Percentiles rank a stretch among this genome's conserved stretches.
Conservation (phyloP, 2,797 vertebrate genomes). For the Spheniscus humboldti region DNA sequence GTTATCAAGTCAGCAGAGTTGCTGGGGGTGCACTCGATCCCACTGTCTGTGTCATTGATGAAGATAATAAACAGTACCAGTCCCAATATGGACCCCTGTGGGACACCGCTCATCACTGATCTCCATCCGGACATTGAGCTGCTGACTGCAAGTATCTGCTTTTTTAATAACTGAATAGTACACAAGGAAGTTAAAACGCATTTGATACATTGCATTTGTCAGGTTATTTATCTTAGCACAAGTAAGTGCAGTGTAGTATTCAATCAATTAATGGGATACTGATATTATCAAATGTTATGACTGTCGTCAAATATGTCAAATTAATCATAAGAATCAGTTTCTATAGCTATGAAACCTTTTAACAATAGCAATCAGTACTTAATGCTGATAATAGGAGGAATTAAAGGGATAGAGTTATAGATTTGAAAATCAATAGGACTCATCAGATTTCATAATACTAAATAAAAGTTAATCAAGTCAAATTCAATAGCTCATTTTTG, state of each 20-base stretch:
- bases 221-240: neutral
- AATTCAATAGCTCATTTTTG: neutral
- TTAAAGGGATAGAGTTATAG: neutral
- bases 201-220: neutral
- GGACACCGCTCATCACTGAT: neutral
- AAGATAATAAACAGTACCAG: neutral
- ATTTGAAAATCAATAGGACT: neutral
- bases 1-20: neutral
- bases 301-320: neutral
- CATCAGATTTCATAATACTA: constrained; percentile 2
- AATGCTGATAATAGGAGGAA: neutral
- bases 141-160: neutral
- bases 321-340: neutral
- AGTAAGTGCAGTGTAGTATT: neutral
- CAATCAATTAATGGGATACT: neutral
- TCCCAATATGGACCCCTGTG: neutral
- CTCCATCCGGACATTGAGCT: neutral
- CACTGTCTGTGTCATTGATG: neutral
- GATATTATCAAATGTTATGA: neutral
- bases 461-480: constrained; percentile 20
- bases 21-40: neutral
- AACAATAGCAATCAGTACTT: neutral
- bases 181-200: neutral
- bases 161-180: neutral
- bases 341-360: neutral